Conservation (phyloP, 2,888 invertebrate species). For the Acleris laterana region DNA sequence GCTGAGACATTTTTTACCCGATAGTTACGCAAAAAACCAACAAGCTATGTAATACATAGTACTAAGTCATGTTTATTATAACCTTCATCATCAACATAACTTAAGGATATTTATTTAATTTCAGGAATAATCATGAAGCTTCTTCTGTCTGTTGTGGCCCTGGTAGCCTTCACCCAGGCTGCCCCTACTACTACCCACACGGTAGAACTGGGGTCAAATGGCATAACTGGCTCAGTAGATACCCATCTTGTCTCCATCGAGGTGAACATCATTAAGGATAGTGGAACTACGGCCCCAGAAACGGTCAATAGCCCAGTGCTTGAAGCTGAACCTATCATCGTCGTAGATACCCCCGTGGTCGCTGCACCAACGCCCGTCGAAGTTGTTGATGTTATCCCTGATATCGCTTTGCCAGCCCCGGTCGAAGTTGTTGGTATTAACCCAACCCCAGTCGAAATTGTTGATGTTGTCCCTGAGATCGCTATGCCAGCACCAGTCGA, state of each 20-base stretch:
- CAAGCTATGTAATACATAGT: too few species aligned
- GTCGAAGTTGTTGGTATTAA: slow-evolving; percentile 25
- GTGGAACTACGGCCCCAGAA: slow-evolving; percentile 42
- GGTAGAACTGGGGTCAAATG: slow-evolving; percentile 20
- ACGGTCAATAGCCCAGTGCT: slow-evolving; percentile 17
- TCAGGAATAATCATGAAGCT: slow-evolving; percentile 32
- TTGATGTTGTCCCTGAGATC: slow-evolving; percentile 11
- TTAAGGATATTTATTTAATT: background rate
- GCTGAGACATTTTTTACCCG: too few species aligned
- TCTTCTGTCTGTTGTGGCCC: slow-evolving; percentile 30
- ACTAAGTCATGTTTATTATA: too few species aligned
- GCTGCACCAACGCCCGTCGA: slow-evolving; percentile 33
- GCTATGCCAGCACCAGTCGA: slow-evolving; percentile 24
- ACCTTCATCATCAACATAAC: too few species aligned
- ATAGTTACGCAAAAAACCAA: too few species aligned
- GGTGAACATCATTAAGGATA: slow-evolving; percentile 41
- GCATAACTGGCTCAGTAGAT: slow-evolving; percentile 25
- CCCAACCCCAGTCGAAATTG: slow-evolving; percentile 32
- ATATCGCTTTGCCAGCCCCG: slow-evolving; percentile 5
- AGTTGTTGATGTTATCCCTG: slow-evolving; percentile 19
- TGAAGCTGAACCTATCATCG: slow-evolving; percentile 19
- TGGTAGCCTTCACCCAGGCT: slow-evolving; percentile 22
- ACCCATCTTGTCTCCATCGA: slow-evolving; percentile 25
- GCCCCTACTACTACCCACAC: slow-evolving; percentile 23
- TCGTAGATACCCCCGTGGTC: slow-evolving; percentile 22